phyloP scores from a whole-genome alignment of 2,888 invertebrate species.

The Microctonus hyperodae region DNA sequence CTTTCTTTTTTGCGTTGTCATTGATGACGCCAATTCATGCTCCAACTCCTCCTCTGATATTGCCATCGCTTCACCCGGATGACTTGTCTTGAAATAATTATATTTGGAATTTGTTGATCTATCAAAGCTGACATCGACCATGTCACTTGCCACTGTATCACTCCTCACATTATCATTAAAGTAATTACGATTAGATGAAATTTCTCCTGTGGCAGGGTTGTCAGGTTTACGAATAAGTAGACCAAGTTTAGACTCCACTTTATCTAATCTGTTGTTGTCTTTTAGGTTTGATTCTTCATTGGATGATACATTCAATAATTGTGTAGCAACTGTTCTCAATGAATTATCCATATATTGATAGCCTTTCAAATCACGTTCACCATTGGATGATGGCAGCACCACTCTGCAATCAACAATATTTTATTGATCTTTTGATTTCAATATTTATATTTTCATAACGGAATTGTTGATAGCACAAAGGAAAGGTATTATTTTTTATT shows the following conservation, averaged over 20 bases:
- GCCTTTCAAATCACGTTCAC: conserved; percentile 50
- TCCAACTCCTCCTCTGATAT: conserved; percentile 71
- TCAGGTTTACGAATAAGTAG: conserved; percentile 36
- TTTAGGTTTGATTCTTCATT: conserved; percentile 32
- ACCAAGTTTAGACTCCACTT: conserved; percentile 32
- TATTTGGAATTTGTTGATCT: conserved; percentile 60
- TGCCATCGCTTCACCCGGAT: conserved; percentile 74
- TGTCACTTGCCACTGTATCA: conserved; percentile 39
- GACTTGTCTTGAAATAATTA: conserved; percentile 59
- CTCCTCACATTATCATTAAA: conserved; percentile 30
- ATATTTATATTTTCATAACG: background rate
- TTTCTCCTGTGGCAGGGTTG: conserved; percentile 33
- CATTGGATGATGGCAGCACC: conserved; percentile 53
- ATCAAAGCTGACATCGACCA: conserved; percentile 45
- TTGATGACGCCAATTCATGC: conserved; percentile 60
- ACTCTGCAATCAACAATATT: conserved; percentile 57
- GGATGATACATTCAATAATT: conserved; percentile 55
- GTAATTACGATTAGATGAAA: conserved; percentile 20
- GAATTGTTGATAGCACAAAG: background rate
- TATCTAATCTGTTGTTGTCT: conserved; percentile 27
- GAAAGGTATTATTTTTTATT: conserved; percentile 12
- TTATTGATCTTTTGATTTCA: conserved; percentile 1
- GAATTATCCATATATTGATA: conserved; percentile 58
- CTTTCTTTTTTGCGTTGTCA: conserved; percentile 55
- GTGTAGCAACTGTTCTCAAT: conserved; percentile 59